Conservation (phyloP, 53 echinoderm and acorn worm species). For the Mesocentrotus franciscanus region DNA sequence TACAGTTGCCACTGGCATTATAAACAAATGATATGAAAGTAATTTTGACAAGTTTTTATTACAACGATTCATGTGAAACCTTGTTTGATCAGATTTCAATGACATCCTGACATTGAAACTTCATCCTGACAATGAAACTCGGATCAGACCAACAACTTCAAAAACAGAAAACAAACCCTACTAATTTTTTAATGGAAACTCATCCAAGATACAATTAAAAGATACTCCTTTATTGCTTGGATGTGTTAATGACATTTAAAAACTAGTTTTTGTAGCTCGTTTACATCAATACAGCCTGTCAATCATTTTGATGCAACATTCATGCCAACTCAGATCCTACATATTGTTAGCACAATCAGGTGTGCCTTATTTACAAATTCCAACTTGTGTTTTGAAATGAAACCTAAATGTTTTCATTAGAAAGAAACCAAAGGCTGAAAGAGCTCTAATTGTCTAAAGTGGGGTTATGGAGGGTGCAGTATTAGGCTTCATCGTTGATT, state of each 20-base stretch:
- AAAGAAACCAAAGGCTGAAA: background rate
- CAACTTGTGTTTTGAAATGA: background rate
- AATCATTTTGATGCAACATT: background rate
- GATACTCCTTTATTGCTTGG: background rate
- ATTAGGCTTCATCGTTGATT: background rate
- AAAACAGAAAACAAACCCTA: background rate
- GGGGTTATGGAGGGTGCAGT: conserved; percentile 11
- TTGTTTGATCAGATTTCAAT: background rate
- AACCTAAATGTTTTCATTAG: background rate
- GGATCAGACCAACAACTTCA: background rate
- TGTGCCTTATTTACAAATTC: background rate
- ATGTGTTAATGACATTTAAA: background rate
- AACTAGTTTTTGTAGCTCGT: background rate
- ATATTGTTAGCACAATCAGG: background rate
- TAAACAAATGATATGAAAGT: background rate
- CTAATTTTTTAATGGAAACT: background rate
- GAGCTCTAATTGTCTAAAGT: background rate
- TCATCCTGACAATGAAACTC: background rate
- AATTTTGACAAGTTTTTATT: background rate
- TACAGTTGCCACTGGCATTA: background rate
- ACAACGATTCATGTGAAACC: background rate
- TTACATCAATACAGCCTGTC: background rate
- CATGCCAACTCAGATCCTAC: background rate
- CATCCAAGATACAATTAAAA: background rate
- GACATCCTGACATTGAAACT: background rate